phyloP scores from a whole-genome alignment of 2,797 vertebrate species.

The Gobionotothen gibberifrons region DNA sequence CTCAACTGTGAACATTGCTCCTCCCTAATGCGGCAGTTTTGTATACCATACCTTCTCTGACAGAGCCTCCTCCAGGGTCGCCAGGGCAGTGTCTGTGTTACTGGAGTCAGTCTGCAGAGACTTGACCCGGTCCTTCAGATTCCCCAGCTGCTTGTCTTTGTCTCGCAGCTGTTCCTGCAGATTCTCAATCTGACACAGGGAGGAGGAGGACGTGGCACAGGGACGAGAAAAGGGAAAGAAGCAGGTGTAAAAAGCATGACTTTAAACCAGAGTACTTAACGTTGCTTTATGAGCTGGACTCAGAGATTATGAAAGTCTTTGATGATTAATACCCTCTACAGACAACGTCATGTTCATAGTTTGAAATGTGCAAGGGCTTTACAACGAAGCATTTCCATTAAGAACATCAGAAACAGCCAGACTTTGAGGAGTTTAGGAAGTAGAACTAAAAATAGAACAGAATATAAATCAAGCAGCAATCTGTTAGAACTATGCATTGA shows the following conservation, averaged over 20 bases:
- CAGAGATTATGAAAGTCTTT: constrained; percentile 33
- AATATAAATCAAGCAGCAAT: constrained; percentile 12
- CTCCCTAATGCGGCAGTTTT: no score
- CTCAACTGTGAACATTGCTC: background rate
- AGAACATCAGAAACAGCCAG: constrained; percentile 11
- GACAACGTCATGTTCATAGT: constrained; percentile 3
- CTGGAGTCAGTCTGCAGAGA: constrained; percentile 97
- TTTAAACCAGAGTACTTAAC: constrained; percentile 31
- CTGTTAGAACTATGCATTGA: background rate
- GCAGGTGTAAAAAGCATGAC: constrained; percentile 15
- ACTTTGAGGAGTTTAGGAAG: constrained; percentile 9
- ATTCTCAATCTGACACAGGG: constrained; percentile 85
- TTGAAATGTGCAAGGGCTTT: constrained; percentile 34
- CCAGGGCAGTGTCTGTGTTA: constrained; percentile 96
- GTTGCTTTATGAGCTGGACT: constrained; percentile 6
- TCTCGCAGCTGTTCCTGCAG: constrained; percentile 97
- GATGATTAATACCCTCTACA: constrained; percentile 31
- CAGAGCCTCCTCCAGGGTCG: constrained; percentile 95
- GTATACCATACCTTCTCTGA: constrained; percentile 91
- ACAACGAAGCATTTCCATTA: constrained; percentile 12
- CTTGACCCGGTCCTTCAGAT: constrained; percentile 97
- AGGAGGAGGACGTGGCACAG: constrained; percentile 12
- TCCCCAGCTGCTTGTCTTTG: constrained; percentile 97
- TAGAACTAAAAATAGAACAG: background rate
- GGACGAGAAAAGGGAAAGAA: constrained; percentile 3